phyloP scores from a whole-genome alignment of 2,888 invertebrate genomes.

The Euplagia quadripunctaria region DNA sequence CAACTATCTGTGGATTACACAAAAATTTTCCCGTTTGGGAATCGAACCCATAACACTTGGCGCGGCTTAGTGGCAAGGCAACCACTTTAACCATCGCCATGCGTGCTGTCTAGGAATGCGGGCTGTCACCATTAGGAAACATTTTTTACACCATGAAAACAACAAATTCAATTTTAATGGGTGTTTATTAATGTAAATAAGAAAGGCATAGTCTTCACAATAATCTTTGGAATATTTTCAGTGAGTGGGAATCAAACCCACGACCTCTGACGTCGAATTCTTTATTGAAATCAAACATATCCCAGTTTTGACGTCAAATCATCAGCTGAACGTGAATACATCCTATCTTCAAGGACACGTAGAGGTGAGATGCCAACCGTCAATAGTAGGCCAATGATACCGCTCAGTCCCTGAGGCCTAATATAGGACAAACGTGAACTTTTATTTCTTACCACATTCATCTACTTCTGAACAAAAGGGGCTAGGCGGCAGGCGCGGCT shows the following conservation, averaged over 20 bases:
- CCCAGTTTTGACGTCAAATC: background rate
- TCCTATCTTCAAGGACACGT: slow-evolving; percentile 6
- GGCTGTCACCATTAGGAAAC: no score
- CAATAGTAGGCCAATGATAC: slow-evolving; percentile 1
- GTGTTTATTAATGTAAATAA: no score
- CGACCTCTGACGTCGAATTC: background rate
- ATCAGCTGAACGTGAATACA: background rate
- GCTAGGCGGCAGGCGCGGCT: background rate
- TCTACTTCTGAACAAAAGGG: background rate
- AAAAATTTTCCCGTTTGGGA: no score
- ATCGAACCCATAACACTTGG: no score
- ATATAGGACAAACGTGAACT: slow-evolving; percentile 5
- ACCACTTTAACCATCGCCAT: no score
- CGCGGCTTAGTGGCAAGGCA: no score
- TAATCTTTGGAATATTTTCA: background rate
- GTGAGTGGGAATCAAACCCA: background rate
- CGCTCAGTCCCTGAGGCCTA: slow-evolving; percentile 3
- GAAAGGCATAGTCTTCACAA: no score
- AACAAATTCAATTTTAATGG: no score
- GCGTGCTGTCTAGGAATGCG: no score
- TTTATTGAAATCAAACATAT: background rate
- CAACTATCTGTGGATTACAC: no score
- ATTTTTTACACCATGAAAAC: no score
- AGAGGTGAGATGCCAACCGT: background rate
- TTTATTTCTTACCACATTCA: slow-evolving; percentile 5